Evolutionary conservation across 2,888 invertebrate species (phyloP).

Genomic region (Cybosia mesomella): DNA sequence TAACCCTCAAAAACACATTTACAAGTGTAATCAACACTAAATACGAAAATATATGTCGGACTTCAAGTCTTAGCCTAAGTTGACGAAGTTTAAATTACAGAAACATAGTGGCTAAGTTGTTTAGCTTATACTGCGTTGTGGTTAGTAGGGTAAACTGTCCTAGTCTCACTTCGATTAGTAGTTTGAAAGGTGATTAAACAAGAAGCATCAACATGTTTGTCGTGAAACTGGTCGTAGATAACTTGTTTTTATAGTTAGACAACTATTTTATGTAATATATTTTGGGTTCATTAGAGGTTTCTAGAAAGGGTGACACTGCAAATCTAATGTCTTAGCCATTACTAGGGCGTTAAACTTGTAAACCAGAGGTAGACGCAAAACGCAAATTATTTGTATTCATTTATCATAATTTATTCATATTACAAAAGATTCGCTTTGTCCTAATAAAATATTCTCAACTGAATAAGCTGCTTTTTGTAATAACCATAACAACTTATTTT

Average conservation of each 20-base stretch:
- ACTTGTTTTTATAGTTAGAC: constrained; percentile 38
- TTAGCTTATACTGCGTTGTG: constrained; percentile 47
- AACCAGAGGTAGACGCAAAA: background rate
- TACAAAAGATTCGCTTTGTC: background rate
- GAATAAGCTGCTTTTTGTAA: too few relatives aligned
- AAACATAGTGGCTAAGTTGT: constrained; percentile 48
- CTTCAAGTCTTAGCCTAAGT: constrained; percentile 28
- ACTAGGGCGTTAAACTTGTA: too few relatives aligned
- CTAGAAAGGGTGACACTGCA: background rate
- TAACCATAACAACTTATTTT: too few relatives aligned
- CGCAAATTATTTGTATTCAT: too few relatives aligned
- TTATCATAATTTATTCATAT: background rate
- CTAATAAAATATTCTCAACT: too few relatives aligned
- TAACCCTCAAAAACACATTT: constrained; percentile 4
- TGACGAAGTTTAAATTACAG: constrained; percentile 50
- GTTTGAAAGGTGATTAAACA: constrained; percentile 54
- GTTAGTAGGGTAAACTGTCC: constrained; percentile 47
- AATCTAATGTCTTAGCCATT: background rate
- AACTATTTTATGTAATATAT: background rate
- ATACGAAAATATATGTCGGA: background rate
- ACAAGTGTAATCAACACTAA: background rate
- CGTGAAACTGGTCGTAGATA: constrained; percentile 37
- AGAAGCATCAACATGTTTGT: constrained; percentile 49
- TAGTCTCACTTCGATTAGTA: constrained; percentile 38
- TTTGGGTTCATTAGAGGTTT: background rate